Base-by-base conservation (phyloP, 2,888 invertebrate genomes). In the Iphiclides podalirius region DNA sequence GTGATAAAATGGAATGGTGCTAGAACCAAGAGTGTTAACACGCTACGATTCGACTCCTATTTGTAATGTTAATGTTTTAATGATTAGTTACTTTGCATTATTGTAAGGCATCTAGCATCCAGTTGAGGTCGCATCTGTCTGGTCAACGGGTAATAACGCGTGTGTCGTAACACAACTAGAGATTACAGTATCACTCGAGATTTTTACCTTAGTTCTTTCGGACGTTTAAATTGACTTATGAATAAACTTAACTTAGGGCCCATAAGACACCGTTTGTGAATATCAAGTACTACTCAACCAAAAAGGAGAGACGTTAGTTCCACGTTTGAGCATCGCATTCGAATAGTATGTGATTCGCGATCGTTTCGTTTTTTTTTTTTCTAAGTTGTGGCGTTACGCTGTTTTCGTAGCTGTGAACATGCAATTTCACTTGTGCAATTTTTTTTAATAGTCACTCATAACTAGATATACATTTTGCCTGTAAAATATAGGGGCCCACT, bases 1-100 rank as follows among this genome's bases (percentile, higher is more conserved):
- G 89, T 89, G 89, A 89, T 89, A 89, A 87, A 89, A 88, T 78
- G 89, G 89, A 84, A 89, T 89, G 89, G 89, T 89, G 89, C 89
- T 89, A 89, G 87, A 87, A 88, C 84, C 88, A 85, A 81, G 85
- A 84, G 87, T 88, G 88, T 85, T 81, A 84, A 86, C 84, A 84
- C 87, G 88, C 85, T 85, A 84, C 86, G 87, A 86, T 87, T 87
- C 86, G 86, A 86, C 88, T 88, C 82, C 86, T 88, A 87, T 79
- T 76, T 83, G 75, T 86, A 82, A 79, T 83, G 79, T 81, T 79
- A 82, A 79, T 82, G 75, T 79, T 85, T 83, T 82, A 79, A 79
- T 75, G 71, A 77, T 87, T 86, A 87, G 86, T 86, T 85, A 77
- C 63, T 79, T 80, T 79, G 79, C 84, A 79, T 83, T 76, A 73